Evolutionary conservation across 2,797 vertebrate species (phyloP).

Genomic region (Ispidina picta): DNA sequence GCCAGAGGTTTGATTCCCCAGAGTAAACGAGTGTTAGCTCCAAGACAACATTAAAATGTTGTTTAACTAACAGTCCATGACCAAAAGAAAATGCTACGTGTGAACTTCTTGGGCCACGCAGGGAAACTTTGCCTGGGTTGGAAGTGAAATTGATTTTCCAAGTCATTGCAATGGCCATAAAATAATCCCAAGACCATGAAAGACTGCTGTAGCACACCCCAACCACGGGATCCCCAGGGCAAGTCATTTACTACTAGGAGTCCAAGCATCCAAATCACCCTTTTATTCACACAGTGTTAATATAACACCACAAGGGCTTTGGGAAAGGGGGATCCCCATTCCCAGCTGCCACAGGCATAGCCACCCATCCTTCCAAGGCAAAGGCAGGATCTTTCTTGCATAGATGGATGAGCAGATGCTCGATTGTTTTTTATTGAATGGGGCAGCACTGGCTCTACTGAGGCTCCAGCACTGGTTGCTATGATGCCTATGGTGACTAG

Average conservation of each 20-base stretch:
- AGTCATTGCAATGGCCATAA: background rate
- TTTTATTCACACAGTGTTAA: background rate
- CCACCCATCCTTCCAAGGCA: accelerated
- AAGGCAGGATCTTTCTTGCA: background rate
- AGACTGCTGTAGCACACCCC: background rate
- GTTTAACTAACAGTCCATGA: background rate
- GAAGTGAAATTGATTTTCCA: background rate
- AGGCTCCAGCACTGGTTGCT: background rate
- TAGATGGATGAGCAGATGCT: background rate
- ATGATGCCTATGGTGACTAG: background rate
- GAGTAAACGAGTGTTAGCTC: background rate
- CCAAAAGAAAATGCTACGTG: background rate
- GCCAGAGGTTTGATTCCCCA: background rate
- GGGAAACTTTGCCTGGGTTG: background rate
- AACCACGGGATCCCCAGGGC: accelerated
- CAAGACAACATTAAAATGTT: background rate
- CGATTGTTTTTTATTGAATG: background rate
- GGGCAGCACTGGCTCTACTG: background rate
- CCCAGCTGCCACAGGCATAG: background rate
- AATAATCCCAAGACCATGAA: accelerated
- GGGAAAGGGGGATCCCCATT: background rate
- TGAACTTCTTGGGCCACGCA: accelerated
- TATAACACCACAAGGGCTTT: background rate
- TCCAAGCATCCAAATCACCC: background rate
- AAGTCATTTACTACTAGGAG: background rate